These are phyloP conservation scores for Protodeltote pygarga DNA, from an alignment of 2,888 invertebrate genomes.

Conservation along the genomic window DNA sequence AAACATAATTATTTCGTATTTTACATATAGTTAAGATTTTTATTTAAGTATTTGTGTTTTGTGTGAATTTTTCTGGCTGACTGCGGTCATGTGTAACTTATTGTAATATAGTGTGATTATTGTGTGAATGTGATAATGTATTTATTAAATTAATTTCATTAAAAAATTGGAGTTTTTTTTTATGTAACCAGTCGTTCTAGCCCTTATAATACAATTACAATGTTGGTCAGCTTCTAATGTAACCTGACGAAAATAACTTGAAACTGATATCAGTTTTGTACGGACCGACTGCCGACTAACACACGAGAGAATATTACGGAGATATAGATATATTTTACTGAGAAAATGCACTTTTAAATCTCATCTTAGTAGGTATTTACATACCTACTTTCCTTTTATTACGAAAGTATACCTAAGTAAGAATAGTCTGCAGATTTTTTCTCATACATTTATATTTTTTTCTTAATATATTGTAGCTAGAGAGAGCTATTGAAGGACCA, in stretches of 20 bases:
- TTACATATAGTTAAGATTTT: constrained; percentile 39
- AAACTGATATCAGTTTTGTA: too few species aligned
- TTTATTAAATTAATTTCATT: constrained; percentile 77
- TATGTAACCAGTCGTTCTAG: too few species aligned
- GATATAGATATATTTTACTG: too few species aligned
- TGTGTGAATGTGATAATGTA: constrained; percentile 78
- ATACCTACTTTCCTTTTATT: not conserved
- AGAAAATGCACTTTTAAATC: too few species aligned
- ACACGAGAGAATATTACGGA: too few species aligned
- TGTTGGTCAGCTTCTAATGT: too few species aligned
- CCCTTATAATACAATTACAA: too few species aligned
- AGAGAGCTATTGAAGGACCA: too few species aligned
- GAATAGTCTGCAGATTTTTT: not conserved
- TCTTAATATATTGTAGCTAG: too few species aligned
- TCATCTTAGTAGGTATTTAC: not conserved
- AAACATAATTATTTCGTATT: constrained; percentile 30
- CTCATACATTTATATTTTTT: too few species aligned
- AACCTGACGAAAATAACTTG: too few species aligned
- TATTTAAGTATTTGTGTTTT: constrained; percentile 43
- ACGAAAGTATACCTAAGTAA: not conserved
- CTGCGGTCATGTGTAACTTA: constrained; percentile 69
- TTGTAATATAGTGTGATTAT: constrained; percentile 79
- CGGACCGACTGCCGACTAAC: too few species aligned
- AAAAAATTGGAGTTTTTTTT: constrained; percentile 26
- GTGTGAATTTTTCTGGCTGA: constrained; percentile 56